Evolutionary conservation across 2,113 vertebrate genomes (phyloP).

Genomic region (Pimephales promelas): DNA sequence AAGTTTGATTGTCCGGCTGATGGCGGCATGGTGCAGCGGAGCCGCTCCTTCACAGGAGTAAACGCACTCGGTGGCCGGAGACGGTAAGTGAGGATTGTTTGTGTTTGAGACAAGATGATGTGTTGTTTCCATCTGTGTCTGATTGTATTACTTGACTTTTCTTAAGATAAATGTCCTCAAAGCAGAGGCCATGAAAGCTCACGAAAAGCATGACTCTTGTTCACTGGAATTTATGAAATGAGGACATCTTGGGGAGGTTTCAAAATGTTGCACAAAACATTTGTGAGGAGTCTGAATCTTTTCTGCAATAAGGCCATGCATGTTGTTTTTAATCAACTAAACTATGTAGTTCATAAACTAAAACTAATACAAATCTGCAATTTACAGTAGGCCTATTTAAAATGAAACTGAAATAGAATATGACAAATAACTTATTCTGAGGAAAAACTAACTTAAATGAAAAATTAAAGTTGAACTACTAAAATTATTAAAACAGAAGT

Average conservation of each 20-base stretch:
- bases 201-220: not conserved
- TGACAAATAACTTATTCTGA: too few relatives aligned
- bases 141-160: not conserved
- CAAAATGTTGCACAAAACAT: not conserved
- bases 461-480: not conserved
- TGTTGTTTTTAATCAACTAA: not conserved
- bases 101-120: not conserved
- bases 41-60: slow-evolving; percentile 76
- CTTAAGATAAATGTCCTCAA: slow-evolving; percentile 8
- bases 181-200: not conserved
- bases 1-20: slow-evolving; percentile 71
- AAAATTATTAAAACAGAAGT: not conserved
- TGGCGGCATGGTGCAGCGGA: slow-evolving; percentile 67
- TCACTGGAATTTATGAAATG: not conserved
- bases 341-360: not conserved
- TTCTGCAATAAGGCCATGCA: not conserved
- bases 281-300: not conserved
- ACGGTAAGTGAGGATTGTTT: slow-evolving; percentile 60
- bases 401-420: not conserved
- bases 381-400: not conserved
- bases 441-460: not conserved
- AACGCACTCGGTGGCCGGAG: slow-evolving; percentile 67
- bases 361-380: not conserved
- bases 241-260: not conserved
- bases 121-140: not conserved